Evolutionary conservation across 2,888 invertebrate genomes (phyloP), one percentile per base, ranked within the genome.

Genomic region (Endotricha flammealis): DNA sequence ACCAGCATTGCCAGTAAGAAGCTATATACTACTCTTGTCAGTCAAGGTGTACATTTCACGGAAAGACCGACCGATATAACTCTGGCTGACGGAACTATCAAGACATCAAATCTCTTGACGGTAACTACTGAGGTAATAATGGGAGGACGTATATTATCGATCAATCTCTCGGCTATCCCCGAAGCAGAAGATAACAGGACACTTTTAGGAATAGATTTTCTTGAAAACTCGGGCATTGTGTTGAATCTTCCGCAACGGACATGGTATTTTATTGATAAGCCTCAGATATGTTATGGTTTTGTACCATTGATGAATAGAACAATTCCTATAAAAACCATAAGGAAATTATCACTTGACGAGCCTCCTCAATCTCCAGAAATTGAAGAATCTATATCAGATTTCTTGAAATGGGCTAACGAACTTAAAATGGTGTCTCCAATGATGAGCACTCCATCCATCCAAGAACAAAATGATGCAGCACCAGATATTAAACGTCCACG

Each of bases 1-100:
- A 48, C 45, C 8, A 51, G 53, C 25, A 38, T 53, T 9, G 48
- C 49, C 5, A 39, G 45, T 2, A 14, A 9, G 0, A 24, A 29
- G 3, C 32, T 48, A n/a, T 46, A 38, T 24, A 20, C 33, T 3
- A n/a, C 5, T 8, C 14, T 29, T 2, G 4, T n/a, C 1, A 2
- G 12, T 3, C 5, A 29, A 12, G 28, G 14, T 8, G 13, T 8
- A 7, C 7, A 29, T 2, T 29, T 29, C 12, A 5, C 5, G 2
- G 4, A 29, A 29, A 7, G 2, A 1, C 9, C 9, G 7, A 9
- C 13, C 3, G 4, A 12, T n/a, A 29, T 17, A 9, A 17, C 4
- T 1, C 8, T 20, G 8, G 30, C 17, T 7, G 30, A 30, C 8
- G 30, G 16, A 6, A 20, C 12, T 1, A 11, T 7, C 2, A 17